A percentile compares a stretch with the other conserved stretches of the same genome.
phyloP scores from a whole-genome alignment of 2,888 invertebrate species.

The Macaria liturata region DNA sequence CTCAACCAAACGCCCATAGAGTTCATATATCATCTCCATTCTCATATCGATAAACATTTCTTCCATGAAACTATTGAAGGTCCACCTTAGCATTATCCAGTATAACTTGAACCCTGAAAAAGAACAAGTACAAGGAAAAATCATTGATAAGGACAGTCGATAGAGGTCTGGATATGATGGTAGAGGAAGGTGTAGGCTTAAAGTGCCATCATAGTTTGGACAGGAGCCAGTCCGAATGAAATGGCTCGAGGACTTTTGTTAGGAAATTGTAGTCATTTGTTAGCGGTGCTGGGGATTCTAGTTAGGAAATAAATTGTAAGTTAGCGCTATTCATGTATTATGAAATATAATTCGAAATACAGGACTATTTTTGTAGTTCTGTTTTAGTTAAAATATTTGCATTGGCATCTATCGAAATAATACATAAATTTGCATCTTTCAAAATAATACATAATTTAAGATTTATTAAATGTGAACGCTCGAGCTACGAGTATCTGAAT shows the following conservation, averaged over 20 bases:
- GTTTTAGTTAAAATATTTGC: no score
- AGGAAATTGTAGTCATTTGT: conserved; percentile 44
- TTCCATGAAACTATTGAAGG: conserved; percentile 15
- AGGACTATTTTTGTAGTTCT: no score
- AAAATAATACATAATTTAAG: no score
- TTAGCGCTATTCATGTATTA: no score
- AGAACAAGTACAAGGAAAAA: conserved; percentile 6
- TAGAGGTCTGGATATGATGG: conserved; percentile 38
- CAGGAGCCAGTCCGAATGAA: conserved; percentile 44
- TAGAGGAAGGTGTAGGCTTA: conserved; percentile 36
- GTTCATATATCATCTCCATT: conserved; percentile 45
- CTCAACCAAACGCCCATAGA: conserved; percentile 19
- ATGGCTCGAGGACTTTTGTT: conserved; percentile 50
- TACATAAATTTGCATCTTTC: no score
- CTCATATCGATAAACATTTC: conserved; percentile 43
- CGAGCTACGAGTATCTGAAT: no score
- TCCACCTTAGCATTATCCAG: conserved; percentile 6
- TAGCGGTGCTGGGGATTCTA: no score
- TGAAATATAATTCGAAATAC: no score
- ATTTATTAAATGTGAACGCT: no score
- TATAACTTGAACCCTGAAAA: conserved; percentile 8
- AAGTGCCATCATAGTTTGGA: conserved; percentile 31
- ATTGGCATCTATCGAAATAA: no score
- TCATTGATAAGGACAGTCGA: conserved; percentile 11
- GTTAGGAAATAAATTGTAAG: no score